Base-by-base conservation (phyloP, 2,113 vertebrate genomes). In the Hyperoodon ampullatus region DNA sequence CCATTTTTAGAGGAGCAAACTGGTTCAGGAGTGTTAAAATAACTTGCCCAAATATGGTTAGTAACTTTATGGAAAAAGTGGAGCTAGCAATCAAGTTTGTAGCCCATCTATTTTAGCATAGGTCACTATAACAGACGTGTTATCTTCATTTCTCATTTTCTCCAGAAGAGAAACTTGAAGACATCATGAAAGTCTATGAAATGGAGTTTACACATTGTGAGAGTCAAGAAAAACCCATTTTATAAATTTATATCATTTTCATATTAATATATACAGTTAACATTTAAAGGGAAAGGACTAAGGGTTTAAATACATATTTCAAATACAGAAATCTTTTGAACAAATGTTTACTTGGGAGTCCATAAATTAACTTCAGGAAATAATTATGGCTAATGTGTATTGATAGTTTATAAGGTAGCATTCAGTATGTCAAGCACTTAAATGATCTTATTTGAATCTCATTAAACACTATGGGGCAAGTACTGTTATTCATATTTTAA, bases 121-220 rank as follows among this genome's bases (percentile, higher is more conserved):
- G 28, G 47, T 90, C 55, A 82, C 33, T 50, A 8, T 68, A 81
- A 65, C 53, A 75, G 66, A 88, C 74, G 13, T 35, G 3, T 5
- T 75, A 78, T 42, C 47, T 82, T 91, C 55, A 78, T 92, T 93
- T 88, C 44, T 93, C 77, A 94, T 81, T 94, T 89, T 77, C 33
- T n/a, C 4, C 23, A 78, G 30, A 88, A 94, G 9, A 44, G n/a
- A 77, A 88, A 74, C 35, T 82, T 50, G 39, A 95, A 93, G 13
- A 42, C 14, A 88, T 75, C 4, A 19, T 72, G 16, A 13, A 88
- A 81, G 12, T 68, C 77, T 85, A 28, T 77, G 30, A 47, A 77
- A 83, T 35, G 60, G 68, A 85, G n/a, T 88, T 95, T 92, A 83
- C 14, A 78, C 75, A 50, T 35, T 63, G 9, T 77, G 58, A 96